phyloP scores from a whole-genome alignment of 2,888 invertebrate genomes.

The Bugula neritina region DNA sequence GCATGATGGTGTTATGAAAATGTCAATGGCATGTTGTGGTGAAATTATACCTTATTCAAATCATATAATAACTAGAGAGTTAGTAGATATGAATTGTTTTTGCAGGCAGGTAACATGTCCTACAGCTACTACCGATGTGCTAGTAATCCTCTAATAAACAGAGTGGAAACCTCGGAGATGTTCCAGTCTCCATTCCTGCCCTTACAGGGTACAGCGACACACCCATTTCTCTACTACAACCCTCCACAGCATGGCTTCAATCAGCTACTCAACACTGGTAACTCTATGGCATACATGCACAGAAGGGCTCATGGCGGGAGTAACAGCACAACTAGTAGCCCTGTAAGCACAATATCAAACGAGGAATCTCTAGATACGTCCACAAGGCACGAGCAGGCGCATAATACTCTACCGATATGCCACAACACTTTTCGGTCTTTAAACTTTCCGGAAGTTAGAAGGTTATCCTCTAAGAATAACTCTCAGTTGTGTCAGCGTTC shows the following conservation, averaged over 20 bases:
- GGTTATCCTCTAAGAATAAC: background rate
- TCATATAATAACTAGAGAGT: too few species aligned
- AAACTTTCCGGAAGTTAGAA: background rate
- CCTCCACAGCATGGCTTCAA: background rate
- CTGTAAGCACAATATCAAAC: background rate
- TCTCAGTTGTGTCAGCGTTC: background rate
- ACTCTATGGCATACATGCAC: background rate
- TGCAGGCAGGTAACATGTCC: background rate
- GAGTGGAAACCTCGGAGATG: background rate
- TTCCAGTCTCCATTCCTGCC: background rate
- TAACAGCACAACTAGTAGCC: conserved; percentile 18
- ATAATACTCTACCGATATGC: background rate
- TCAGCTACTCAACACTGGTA: background rate
- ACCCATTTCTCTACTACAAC: background rate
- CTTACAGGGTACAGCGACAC: background rate
- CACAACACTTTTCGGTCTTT: background rate
- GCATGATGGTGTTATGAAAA: too few species aligned
- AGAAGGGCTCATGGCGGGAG: background rate
- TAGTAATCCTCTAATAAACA: background rate
- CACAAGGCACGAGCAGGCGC: background rate
- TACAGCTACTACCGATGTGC: background rate
- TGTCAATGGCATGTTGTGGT: too few species aligned
- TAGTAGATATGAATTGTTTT: too few species aligned
- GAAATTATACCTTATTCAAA: too few species aligned
- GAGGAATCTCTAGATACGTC: background rate